Evolutionary conservation across 2,113 vertebrate species (phyloP).

Genomic region (Rafetus swinhoei): DNA sequence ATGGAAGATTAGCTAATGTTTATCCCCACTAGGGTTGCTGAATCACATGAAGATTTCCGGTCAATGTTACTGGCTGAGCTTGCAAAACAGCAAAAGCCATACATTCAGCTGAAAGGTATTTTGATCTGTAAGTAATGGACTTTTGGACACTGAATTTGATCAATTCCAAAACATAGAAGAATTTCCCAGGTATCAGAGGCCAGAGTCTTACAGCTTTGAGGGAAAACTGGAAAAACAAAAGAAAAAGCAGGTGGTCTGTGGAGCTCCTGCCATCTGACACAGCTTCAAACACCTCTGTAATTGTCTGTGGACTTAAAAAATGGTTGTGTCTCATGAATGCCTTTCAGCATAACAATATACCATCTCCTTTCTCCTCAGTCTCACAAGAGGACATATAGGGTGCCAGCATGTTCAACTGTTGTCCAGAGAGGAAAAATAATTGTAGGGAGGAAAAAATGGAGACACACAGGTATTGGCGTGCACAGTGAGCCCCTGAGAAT

Average conservation of each 20-base stretch:
- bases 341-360: neutral
- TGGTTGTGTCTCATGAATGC: neutral
- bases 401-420: neutral
- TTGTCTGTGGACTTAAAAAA: neutral
- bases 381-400: neutral
- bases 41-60: neutral
- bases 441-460: neutral
- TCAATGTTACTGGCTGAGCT: neutral
- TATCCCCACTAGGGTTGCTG: neutral
- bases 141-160: neutral
- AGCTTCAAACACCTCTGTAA: neutral
- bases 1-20: neutral
- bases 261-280: neutral
- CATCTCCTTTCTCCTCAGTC: neutral
- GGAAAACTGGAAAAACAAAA: neutral
- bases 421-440: neutral
- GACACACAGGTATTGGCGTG: neutral
- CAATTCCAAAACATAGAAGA: neutral
- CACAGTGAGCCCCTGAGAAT: neutral
- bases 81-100: neutral
- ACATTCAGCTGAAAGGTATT: neutral
- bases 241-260: neutral
- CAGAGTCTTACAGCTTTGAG: neutral
- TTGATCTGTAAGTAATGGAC: neutral
- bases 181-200: neutral